Conservation (phyloP, 2,113 vertebrate genomes). For the Actenoides hombroni region DNA sequence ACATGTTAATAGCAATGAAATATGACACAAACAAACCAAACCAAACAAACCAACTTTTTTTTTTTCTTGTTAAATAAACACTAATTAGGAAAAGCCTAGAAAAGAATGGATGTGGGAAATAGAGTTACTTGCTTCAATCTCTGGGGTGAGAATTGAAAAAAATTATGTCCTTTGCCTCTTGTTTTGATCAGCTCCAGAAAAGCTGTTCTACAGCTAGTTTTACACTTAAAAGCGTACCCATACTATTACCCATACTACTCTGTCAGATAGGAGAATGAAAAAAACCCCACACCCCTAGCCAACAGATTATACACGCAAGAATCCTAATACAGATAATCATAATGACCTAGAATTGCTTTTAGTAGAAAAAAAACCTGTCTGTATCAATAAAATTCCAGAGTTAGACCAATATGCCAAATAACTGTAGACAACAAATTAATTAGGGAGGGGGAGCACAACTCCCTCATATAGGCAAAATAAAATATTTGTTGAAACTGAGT, state of each 20-base stretch:
- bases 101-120: not conserved
- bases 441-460: no score
- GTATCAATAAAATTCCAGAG: not conserved
- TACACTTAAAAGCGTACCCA: not conserved
- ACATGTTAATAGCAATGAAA: not conserved
- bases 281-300: no score
- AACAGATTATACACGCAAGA: no score
- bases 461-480: no score
- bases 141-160: not conserved
- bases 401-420: not conserved
- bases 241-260: not conserved
- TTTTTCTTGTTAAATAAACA: not conserved
- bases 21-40: not conserved
- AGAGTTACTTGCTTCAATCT: not conserved
- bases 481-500: no score
- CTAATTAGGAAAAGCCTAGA: not conserved
- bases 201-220: not conserved
- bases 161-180: not conserved
- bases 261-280: not conserved
- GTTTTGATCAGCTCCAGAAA: not conserved
- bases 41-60: no score
- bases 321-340: no score
- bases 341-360: not conserved
- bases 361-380: not conserved
- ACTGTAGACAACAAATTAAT: no score